Percentiles rank a stretch among this genome's conserved stretches.
Evolutionary conservation across 2,888 invertebrate species (phyloP).

Genomic region (Catocala fraxini): DNA sequence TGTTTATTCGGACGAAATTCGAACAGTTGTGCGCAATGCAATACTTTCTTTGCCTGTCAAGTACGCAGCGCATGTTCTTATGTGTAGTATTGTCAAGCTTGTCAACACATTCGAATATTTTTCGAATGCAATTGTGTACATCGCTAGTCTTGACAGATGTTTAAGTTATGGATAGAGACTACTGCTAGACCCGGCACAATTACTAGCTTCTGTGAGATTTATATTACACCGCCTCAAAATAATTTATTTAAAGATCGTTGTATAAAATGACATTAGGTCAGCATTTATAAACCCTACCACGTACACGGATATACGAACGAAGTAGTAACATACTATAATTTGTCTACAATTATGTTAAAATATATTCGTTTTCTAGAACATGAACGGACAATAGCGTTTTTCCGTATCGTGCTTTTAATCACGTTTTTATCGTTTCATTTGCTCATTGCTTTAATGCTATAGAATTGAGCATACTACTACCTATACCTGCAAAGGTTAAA

Average conservation of each 20-base stretch:
- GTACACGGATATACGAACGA: not conserved
- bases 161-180: too few relatives aligned
- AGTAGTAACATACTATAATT: not conserved
- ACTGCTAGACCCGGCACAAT: too few relatives aligned
- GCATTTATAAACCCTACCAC: not conserved
- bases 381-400: not conserved
- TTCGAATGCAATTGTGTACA: too few relatives aligned
- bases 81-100: too few relatives aligned
- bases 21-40: too few relatives aligned
- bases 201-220: too few relatives aligned
- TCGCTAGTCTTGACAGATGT: too few relatives aligned
- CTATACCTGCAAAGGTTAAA: constrained; percentile 17
- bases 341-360: not conserved
- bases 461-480: not conserved
- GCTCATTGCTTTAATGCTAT: not conserved
- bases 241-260: not conserved
- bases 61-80: too few relatives aligned
- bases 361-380: constrained; percentile 11
- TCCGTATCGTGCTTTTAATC: constrained; percentile 14
- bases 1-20: too few relatives aligned
- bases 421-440: constrained; percentile 21
- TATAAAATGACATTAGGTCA: not conserved
- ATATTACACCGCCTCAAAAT: too few relatives aligned
- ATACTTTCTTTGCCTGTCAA: too few relatives aligned
- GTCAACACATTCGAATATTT: too few relatives aligned